These are phyloP conservation scores for Harpagoxenus sublaevis DNA, from an alignment of 2,888 invertebrate species.

Conservation along the genomic window DNA sequence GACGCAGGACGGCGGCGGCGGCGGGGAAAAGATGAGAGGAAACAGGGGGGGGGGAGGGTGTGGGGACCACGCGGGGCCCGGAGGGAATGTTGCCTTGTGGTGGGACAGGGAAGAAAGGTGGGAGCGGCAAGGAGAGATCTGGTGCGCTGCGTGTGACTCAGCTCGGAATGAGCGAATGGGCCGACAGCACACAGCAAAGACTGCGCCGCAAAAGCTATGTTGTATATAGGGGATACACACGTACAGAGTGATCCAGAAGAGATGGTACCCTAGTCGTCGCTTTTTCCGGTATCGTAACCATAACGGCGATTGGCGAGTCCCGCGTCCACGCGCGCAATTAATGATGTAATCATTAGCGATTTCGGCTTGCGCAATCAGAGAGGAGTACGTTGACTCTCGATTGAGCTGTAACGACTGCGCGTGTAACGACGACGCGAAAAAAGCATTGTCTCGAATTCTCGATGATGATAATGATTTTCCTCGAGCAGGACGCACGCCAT, in stretches of 20 bases:
- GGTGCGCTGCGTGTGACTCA: conserved; percentile 80
- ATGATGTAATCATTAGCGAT: conserved; percentile 30
- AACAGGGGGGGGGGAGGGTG: conserved; percentile 3
- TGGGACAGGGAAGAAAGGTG: conserved; percentile 51
- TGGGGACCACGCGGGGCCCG: conserved; percentile 50
- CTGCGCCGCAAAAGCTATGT: conserved; percentile 67
- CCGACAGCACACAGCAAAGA: conserved; percentile 76
- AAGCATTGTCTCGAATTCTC: conserved; percentile 22
- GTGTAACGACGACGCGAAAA: background rate
- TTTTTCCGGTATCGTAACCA: conserved; percentile 34
- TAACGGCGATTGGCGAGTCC: background rate
- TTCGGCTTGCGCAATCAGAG: conserved; percentile 21
- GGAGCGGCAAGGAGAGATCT: conserved; percentile 68
- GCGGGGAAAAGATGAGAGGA: conserved; percentile 51
- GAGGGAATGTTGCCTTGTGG: conserved; percentile 52
- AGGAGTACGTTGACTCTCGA: conserved; percentile 10
- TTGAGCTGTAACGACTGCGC: background rate
- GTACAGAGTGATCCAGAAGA: conserved; percentile 73
- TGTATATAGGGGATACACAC: conserved; percentile 64
- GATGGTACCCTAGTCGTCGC: conserved; percentile 41
- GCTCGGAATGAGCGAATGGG: conserved; percentile 80
- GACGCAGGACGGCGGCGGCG: conserved; percentile 23
- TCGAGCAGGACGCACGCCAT: background rate
- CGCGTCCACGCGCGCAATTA: conserved; percentile 1
- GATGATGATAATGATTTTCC: conserved; percentile 2